Conservation (phyloP, 64 coral and sea anemone genomes). For the Montipora cactus region DNA sequence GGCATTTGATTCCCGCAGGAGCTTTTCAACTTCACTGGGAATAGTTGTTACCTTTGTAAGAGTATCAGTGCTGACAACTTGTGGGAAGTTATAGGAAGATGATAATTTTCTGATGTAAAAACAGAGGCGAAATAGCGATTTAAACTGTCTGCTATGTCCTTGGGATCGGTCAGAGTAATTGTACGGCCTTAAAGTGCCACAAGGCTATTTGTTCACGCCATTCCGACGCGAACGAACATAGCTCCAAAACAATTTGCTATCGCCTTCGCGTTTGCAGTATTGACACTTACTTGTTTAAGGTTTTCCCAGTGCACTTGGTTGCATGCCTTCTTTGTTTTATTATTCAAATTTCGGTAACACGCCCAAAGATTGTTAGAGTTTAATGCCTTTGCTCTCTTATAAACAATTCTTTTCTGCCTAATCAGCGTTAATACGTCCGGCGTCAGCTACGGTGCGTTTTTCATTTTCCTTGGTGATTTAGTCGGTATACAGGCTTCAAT, state of each 20-base stretch:
- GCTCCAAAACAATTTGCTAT: constrained; percentile 6
- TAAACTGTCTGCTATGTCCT: background rate
- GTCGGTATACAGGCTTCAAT: constrained; percentile 24
- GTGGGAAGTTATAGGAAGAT: constrained; percentile 2
- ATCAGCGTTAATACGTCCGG: background rate
- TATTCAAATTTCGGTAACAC: constrained; percentile 27
- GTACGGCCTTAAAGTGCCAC: background rate
- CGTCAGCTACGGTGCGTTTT: background rate
- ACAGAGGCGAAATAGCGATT: constrained; percentile 1
- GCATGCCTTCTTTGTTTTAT: constrained; percentile 11
- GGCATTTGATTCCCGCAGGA: background rate
- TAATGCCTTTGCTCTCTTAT: background rate
- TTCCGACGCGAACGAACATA: background rate
- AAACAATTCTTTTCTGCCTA: constrained; percentile 19
- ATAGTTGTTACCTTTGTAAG: background rate
- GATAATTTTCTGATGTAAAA: background rate
- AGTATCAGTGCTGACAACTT: background rate
- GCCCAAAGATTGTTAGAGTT: constrained; percentile 15
- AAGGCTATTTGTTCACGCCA: background rate
- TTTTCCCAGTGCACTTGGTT: background rate
- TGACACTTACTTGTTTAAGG: constrained; percentile 7
- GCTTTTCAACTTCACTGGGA: background rate
- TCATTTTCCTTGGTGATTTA: constrained; percentile 18
- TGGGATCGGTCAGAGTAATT: background rate
- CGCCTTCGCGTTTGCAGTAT: background rate